A percentile compares a stretch with the other conserved stretches of the same genome.
These are phyloP conservation scores for Helarctos malayanus DNA, from an alignment of 2,797 vertebrate genomes.

Conservation along the genomic window DNA sequence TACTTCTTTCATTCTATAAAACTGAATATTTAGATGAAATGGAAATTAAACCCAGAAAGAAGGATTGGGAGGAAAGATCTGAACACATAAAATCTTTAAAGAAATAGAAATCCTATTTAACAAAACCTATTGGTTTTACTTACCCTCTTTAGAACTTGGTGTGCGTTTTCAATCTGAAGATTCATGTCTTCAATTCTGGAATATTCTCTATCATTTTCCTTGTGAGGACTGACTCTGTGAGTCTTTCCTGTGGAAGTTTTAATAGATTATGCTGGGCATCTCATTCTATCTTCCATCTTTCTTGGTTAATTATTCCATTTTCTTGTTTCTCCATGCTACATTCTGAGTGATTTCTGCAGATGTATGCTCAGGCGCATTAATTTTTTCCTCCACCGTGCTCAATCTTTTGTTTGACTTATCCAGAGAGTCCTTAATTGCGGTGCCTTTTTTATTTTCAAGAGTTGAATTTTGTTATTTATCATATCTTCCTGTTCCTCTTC, in stretches of 20 bases:
- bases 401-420: not conserved
- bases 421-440: not conserved
- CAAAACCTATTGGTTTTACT: not conserved
- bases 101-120: not conserved
- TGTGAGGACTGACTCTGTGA: not conserved
- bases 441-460: not conserved
- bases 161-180: not conserved
- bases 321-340: not conserved
- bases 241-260: not conserved
- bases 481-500: not conserved
- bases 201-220: not conserved
- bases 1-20: not conserved
- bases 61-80: not conserved
- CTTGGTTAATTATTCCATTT: not conserved
- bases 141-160: not conserved
- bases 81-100: not conserved
- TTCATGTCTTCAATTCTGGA: not conserved
- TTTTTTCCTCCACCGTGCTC: not conserved
- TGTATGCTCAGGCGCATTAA: not conserved
- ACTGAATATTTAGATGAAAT: not conserved
- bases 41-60: conserved; percentile 20
- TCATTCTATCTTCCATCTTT: not conserved
- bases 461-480: not conserved
- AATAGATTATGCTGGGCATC: not conserved
- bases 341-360: not conserved